Evolutionary conservation across 2,113 vertebrate species (phyloP), one percentile per base, ranked within the genome.

Genomic region (Vulpes lagopus): DNA sequence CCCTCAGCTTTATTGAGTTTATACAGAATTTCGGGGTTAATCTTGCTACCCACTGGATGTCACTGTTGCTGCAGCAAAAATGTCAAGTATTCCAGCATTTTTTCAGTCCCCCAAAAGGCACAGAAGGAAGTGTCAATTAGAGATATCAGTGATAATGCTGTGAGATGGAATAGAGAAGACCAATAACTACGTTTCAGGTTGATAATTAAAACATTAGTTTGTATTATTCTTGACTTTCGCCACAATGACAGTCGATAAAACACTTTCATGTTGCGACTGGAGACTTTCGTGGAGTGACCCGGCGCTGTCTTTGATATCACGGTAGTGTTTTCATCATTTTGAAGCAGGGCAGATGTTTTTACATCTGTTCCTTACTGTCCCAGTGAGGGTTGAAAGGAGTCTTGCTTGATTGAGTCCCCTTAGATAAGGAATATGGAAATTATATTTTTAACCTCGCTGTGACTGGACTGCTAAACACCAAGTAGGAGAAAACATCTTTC

Each of bases 21-120:
- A 53, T 4, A 96, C 27, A 97, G 91, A 95, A 97, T 88, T 97
- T 98, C 12, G 98, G 97, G 98, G 98, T 97, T 98, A 98, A 98
- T 98, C 97, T 98, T 98, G 97, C 97, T 99, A 98, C 98, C 98
- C 98, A 99, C 98, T 99, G 98, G 99, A 99, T 99, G 99, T 99
- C 99, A 99, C 99, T 99, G 98, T 96, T 97, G 94, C 69, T 96
- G 91, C 95, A 81, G 85, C 84, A 93, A 98, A 98, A 97, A 97
- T 97, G 59, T 97, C 64, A 98, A 98, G 84, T 95, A 97, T 93
- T 96, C 69, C 49, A 89, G 93, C 94, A 84, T 89, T 89, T 98
- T 96, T 97, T 97, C 55, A 94, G 94, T 97, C 90, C 90, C 96
- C 96, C 95, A 97, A 97, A 96, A 97, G 93, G 89, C 95, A 94